These are phyloP conservation scores for Gadopsis bispinosus DNA, from an alignment of 2,797 vertebrate genomes.

Conservation along the genomic window DNA sequence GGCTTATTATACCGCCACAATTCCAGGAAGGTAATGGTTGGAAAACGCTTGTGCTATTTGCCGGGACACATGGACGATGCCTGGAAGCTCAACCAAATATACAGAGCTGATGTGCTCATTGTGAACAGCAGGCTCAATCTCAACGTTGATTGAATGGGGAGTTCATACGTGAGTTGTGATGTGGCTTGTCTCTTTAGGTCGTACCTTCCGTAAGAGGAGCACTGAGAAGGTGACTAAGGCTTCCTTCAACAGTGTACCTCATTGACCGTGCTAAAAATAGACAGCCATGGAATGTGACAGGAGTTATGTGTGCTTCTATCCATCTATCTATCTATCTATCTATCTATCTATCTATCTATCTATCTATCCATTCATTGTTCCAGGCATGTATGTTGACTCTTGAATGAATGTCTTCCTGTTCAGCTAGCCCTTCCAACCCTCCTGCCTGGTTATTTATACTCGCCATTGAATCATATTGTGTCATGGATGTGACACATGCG, in stretches of 20 bases:
- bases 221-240: conserved; percentile 58
- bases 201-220: conserved; percentile 22
- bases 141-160: background rate
- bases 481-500: conserved; percentile 79
- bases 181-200: conserved; percentile 20
- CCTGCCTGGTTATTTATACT: conserved; percentile 68
- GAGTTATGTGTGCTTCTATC: conserved; percentile 30
- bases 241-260: conserved; percentile 59
- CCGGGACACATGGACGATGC: background rate
- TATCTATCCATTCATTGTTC: conserved; percentile 11
- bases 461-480: conserved; percentile 64
- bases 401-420: conserved; percentile 42
- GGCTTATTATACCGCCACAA: background rate
- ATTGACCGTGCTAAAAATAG: conserved; percentile 71
- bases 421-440: conserved; percentile 24
- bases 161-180: conserved; percentile 14
- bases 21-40: no score
- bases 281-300: conserved; percentile 55
- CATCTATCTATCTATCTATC: conserved; percentile 44
- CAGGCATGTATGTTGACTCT: conserved; percentile 28
- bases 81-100: no score
- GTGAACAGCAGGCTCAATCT: background rate
- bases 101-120: background rate
- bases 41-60: background rate
- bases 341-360: conserved; percentile 20